phyloP scores from a whole-genome alignment of 1,140 invertebrate genomes.

The Drosophila yakuba region DNA sequence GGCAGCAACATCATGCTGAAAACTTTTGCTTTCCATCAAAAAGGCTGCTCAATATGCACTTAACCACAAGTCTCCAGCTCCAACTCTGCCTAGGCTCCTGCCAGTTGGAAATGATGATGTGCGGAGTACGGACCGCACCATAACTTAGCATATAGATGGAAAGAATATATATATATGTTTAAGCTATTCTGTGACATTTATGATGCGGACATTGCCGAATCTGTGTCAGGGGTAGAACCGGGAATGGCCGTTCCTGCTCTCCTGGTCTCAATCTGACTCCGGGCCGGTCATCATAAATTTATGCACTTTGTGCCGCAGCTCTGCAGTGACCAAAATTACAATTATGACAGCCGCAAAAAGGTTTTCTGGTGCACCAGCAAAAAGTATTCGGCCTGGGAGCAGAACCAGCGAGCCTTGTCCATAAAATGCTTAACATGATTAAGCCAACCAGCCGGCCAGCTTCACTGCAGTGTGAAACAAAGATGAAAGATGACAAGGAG shows the following conservation, averaged over 20 bases:
- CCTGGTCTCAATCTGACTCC: constrained; percentile 16
- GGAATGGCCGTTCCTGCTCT: constrained; percentile 18
- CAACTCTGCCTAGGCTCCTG: constrained; percentile 47
- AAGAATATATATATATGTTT: constrained; percentile 38
- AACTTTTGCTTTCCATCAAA: constrained; percentile 76
- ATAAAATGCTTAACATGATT: constrained; percentile 82
- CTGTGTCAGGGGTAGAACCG: constrained; percentile 57
- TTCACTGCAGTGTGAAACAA: constrained; percentile 17
- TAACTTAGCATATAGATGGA: constrained; percentile 29
- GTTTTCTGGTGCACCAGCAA: constrained; percentile 79
- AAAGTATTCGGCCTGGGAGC: constrained; percentile 44
- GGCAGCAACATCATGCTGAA: constrained; percentile 48
- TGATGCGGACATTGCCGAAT: constrained; percentile 56
- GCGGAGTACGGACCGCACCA: constrained; percentile 4
- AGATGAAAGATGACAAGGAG: constrained; percentile 13
- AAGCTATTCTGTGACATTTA: constrained; percentile 62
- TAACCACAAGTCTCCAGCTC: constrained; percentile 51
- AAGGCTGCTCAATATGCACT: constrained; percentile 60
- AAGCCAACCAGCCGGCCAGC: constrained; percentile 41
- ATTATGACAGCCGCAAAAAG: constrained; percentile 83
- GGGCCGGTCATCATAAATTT: constrained; percentile 71
- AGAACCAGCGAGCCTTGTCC: constrained; percentile 37
- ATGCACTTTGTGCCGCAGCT: constrained; percentile 66
- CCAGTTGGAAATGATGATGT: constrained; percentile 46
- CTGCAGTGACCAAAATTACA: constrained; percentile 82